Evolutionary conservation across 2,797 vertebrate genomes (phyloP).

Genomic region (Labroides dimidiatus): DNA sequence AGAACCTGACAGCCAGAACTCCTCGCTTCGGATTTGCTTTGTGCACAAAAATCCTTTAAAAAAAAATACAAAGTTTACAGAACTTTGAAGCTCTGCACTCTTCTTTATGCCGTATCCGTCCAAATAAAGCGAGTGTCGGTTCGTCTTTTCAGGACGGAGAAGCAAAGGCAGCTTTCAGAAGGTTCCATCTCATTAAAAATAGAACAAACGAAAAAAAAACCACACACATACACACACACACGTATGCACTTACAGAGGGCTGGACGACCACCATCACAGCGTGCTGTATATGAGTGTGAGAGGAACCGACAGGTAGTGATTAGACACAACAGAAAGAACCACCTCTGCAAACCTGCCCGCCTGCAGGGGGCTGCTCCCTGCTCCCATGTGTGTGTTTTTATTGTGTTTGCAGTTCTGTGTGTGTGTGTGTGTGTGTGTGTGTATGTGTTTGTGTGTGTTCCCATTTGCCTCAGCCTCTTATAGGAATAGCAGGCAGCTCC

Average conservation of each 20-base stretch:
- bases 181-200: constrained; percentile 72
- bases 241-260: constrained; percentile 7
- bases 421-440: constrained; percentile 14
- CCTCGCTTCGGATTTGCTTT: constrained; percentile 3
- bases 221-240: neutral
- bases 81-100: too few relatives aligned
- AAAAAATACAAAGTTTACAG: neutral
- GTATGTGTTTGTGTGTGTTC: constrained; percentile 11
- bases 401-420: neutral
- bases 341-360: constrained; percentile 64
- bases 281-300: constrained; percentile 64
- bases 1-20: constrained; percentile 28
- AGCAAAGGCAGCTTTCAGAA: constrained; percentile 49
- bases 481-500: constrained; percentile 32
- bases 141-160: constrained; percentile 42
- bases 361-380: constrained; percentile 20
- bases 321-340: constrained; percentile 70
- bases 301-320: constrained; percentile 75
- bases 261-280: constrained; percentile 43
- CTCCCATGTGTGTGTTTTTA: constrained; percentile 5
- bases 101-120: neutral
- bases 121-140: constrained; percentile 28
- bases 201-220: constrained; percentile 48
- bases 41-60: neutral
- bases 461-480: constrained; percentile 21